Evolutionary conservation across 2,113 vertebrate species (phyloP).

Genomic region (Hiodon tergisus): DNA sequence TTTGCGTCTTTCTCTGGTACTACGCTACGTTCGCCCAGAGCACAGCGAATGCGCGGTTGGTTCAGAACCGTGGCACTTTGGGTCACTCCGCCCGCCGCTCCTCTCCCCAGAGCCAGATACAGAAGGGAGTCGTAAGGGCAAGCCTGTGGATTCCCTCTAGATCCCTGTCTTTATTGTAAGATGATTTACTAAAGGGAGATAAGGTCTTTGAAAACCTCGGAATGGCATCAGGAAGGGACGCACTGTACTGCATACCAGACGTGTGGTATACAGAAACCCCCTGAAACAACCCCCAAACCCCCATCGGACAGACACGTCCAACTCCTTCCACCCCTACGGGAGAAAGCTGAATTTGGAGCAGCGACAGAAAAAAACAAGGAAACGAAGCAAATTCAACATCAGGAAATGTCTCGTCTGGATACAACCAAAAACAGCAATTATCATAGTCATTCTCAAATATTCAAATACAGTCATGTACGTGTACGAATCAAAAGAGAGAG

Average conservation of each 20-base stretch:
- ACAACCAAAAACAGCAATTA: conserved; percentile 47
- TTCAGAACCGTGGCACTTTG: background rate
- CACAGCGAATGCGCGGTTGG: background rate
- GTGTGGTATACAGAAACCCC: too few relatives aligned
- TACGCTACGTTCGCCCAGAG: background rate
- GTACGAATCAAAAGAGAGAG: conserved; percentile 21
- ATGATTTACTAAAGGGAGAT: too few relatives aligned
- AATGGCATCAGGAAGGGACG: too few relatives aligned
- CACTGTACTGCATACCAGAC: too few relatives aligned
- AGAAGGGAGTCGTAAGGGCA: too few relatives aligned
- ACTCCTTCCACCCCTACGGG: conserved; percentile 18
- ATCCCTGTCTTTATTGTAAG: too few relatives aligned
- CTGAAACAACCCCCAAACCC: background rate
- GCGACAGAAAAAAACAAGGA: conserved; percentile 45
- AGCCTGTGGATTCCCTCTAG: too few relatives aligned
- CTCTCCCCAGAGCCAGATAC: too few relatives aligned
- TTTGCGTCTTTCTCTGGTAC: background rate
- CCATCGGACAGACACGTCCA: background rate
- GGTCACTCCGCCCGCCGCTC: too few relatives aligned
- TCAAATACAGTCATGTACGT: conserved; percentile 29
- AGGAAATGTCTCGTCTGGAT: conserved; percentile 67
- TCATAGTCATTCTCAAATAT: conserved; percentile 32
- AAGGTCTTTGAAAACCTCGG: too few relatives aligned
- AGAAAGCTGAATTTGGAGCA: conserved; percentile 57
- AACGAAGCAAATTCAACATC: conserved; percentile 65